Base-by-base conservation (phyloP, 2,797 vertebrate species). In the Manis javanica region DNA sequence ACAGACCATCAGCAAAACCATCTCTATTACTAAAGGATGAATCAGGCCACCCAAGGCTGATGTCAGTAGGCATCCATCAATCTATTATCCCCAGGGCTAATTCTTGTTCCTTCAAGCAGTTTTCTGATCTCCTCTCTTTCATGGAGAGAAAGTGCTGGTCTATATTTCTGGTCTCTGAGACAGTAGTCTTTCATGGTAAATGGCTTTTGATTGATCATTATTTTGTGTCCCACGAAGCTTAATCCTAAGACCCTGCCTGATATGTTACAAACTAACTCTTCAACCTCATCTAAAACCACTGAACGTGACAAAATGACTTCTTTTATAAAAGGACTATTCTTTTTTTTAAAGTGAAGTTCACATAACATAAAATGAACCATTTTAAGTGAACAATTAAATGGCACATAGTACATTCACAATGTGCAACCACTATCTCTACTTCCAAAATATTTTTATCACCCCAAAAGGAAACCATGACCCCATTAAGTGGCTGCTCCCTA, bases 71-170 rank as follows among this genome's bases (percentile, higher is more conserved):
- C 13, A 66, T 71, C 55, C 26, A 49, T 63, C 42, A 77, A 19
- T 34, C 49, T 57, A 13, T 63, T 59, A 71, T 4, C 26, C 10
- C 19, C 21, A 31, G 34, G 29, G 59, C 24, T 39, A 34, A 57
- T 49, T 93, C 53, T 95, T 79, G 12, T 31, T 90, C n/a, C 51
- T 83, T 87, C 71, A 95, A 84, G 37, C 31, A 91, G 63, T 5
- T 7, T 26, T 91, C 82, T 74, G 49, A 74, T 1, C 19, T 12
- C 13, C 10, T 93, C 29, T 86, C n/a, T 90, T 87, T 42, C 26
- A 68, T 26, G 74, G 24, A 86, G 51, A 91, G 46, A 84, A 68
- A 72, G 23, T 39, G 3, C n/a, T 68, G 7, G 10, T 49, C 29
- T 55, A 2, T 78, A 74, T 61, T 78, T 91, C 57, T 82, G 55